phyloP scores from a whole-genome alignment of 2,113 vertebrate species.

The Hiodon tergisus region DNA sequence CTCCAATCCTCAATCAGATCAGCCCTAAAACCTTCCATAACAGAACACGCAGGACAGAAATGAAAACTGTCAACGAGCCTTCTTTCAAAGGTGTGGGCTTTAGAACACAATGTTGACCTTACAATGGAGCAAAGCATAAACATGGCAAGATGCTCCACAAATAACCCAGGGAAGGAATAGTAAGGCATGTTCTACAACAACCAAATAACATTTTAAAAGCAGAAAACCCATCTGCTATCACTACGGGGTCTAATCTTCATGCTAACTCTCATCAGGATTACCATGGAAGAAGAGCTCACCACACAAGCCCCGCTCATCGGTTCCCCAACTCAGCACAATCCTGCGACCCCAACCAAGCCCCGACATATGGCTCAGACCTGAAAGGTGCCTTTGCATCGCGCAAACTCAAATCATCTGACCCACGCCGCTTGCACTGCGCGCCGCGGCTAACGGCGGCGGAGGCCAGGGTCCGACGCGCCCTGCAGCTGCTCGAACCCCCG shows the following conservation, averaged over 20 bases:
- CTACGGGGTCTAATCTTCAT: not conserved
- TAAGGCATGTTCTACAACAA: not conserved
- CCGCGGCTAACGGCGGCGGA: no score
- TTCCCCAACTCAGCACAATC: slow-evolving; percentile 1
- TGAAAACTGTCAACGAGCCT: not conserved
- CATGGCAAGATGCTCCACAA: no score
- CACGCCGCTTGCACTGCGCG: not conserved
- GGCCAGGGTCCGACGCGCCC: not conserved
- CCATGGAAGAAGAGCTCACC: not conserved
- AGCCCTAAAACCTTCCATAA: not conserved
- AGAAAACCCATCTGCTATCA: not conserved
- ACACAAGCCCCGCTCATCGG: not conserved
- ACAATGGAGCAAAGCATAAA: not conserved
- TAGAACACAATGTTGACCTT: not conserved
- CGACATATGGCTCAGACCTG: not conserved
- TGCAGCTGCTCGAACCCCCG: no score
- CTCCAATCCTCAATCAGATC: not conserved
- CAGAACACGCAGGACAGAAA: not conserved
- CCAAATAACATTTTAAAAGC: not conserved
- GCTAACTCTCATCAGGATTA: not conserved
- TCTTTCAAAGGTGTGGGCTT: not conserved
- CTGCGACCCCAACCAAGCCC: slow-evolving; percentile 2
- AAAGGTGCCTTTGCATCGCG: not conserved
- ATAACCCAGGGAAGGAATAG: not conserved
- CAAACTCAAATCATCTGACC: slow-evolving; percentile 17